Conservation (phyloP, 2,797 vertebrate species). For the Erpetoichthys calabaricus region DNA sequence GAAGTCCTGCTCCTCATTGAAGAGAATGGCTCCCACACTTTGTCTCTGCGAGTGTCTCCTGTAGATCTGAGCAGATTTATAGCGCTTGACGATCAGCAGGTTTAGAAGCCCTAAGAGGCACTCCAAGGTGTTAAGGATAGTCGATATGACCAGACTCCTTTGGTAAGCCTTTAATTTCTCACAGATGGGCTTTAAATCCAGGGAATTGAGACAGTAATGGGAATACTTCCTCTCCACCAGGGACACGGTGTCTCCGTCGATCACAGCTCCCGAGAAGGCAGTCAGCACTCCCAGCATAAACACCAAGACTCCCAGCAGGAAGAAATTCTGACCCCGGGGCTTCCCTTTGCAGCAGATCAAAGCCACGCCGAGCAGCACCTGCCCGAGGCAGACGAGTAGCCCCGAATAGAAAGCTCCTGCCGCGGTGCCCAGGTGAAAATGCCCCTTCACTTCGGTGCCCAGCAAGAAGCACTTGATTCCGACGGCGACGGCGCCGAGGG, state of each 20-base stretch:
- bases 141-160: constrained; percentile 73
- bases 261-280: constrained; percentile 86
- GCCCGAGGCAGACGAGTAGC: constrained; percentile 69
- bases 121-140: constrained; percentile 81
- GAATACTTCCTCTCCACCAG: constrained; percentile 83
- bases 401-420: constrained; percentile 90
- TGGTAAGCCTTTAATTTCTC: constrained; percentile 78
- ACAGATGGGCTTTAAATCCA: constrained; percentile 49
- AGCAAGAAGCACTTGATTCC: constrained; percentile 80
- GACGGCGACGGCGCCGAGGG: constrained; percentile 79
- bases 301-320: constrained; percentile 76
- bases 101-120: constrained; percentile 77
- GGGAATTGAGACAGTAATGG: constrained; percentile 66
- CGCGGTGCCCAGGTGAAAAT: constrained; percentile 73
- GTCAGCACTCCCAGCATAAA: constrained; percentile 84
- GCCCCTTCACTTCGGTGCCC: constrained; percentile 72
- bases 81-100: constrained; percentile 74
- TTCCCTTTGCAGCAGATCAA: constrained; percentile 72
- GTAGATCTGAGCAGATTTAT: constrained; percentile 65
- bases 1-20: constrained; percentile 67
- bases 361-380: constrained; percentile 68
- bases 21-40: constrained; percentile 56
- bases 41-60: constrained; percentile 47
- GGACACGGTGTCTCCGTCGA: constrained; percentile 86
- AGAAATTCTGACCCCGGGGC: constrained; percentile 73